These are phyloP conservation scores for Vombatus ursinus DNA, from an alignment of 2,113 vertebrate species.

Conservation along the genomic window DNA sequence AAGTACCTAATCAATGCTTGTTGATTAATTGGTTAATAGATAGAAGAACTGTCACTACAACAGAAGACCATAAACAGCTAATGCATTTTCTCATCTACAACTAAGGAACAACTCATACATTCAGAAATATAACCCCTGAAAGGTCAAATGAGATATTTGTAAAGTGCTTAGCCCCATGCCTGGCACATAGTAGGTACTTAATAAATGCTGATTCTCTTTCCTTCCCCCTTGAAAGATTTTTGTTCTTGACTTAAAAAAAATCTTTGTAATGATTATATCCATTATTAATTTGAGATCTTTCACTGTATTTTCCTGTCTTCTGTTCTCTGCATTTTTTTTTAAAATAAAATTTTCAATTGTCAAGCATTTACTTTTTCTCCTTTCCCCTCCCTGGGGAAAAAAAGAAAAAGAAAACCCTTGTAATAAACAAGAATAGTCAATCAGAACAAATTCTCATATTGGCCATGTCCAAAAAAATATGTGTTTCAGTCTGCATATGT, in stretches of 20 bases:
- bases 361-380: not conserved
- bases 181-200: not conserved
- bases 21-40: not conserved
- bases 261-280: conserved; percentile 37
- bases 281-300: conserved; percentile 20
- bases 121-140: not conserved
- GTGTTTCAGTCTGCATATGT: not conserved
- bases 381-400: not conserved
- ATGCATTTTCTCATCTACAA: not conserved
- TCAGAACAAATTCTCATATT: not conserved
- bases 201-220: not conserved
- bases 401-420: not conserved
- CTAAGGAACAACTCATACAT: not conserved
- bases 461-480: not conserved
- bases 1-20: not conserved
- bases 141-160: not conserved
- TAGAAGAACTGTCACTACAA: not conserved
- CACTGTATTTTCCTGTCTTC: not conserved
- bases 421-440: not conserved
- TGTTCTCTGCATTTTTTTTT: not conserved
- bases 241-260: conserved; percentile 9
- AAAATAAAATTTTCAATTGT: not conserved
- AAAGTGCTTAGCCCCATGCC: not conserved
- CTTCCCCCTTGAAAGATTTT: not conserved
- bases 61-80: not conserved